These are phyloP conservation scores for Drosophila prostipennis DNA, from an alignment of 2,888 invertebrate genomes.

Conservation along the genomic window DNA sequence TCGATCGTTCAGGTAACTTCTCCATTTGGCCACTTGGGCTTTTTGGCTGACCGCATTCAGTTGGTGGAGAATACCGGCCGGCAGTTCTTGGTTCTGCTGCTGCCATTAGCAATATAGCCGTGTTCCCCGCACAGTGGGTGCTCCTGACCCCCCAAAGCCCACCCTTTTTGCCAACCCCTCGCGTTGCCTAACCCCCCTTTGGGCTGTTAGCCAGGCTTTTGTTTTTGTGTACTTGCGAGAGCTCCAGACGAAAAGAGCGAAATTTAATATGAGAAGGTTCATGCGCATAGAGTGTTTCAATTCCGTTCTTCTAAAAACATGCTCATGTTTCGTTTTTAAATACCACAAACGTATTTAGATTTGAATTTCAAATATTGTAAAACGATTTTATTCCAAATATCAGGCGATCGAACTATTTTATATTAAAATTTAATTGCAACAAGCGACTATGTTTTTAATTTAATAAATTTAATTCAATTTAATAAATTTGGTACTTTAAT, in stretches of 20 bases:
- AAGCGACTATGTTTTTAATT: no score
- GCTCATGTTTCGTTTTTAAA: not conserved
- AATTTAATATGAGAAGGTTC: slow-evolving; percentile 18
- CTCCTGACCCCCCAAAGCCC: slow-evolving; percentile 18
- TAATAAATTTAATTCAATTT: no score
- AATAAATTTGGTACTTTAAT: no score
- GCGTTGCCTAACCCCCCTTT: slow-evolving; percentile 45
- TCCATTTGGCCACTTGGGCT: slow-evolving; percentile 56
- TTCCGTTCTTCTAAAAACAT: not conserved
- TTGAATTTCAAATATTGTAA: not conserved
- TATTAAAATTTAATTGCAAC: no score
- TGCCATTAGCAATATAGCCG: slow-evolving; percentile 69
- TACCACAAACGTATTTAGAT: not conserved
- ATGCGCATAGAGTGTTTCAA: slow-evolving; percentile 55
- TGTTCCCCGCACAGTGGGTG: slow-evolving; percentile 41
- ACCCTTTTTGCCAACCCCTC: slow-evolving; percentile 1
- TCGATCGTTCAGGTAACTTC: slow-evolving; percentile 53
- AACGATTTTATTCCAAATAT: no score
- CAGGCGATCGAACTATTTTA: no score
- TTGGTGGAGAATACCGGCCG: slow-evolving; percentile 64
- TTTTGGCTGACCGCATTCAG: slow-evolving; percentile 34
- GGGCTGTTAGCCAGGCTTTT: slow-evolving; percentile 46
- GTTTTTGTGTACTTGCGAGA: slow-evolving; percentile 70
- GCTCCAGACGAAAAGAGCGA: slow-evolving; percentile 6
- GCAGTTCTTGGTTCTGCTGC: slow-evolving; percentile 36